Evolutionary conservation across 2,888 invertebrate genomes (phyloP).

Genomic region (Gasteruption jaculator): DNA sequence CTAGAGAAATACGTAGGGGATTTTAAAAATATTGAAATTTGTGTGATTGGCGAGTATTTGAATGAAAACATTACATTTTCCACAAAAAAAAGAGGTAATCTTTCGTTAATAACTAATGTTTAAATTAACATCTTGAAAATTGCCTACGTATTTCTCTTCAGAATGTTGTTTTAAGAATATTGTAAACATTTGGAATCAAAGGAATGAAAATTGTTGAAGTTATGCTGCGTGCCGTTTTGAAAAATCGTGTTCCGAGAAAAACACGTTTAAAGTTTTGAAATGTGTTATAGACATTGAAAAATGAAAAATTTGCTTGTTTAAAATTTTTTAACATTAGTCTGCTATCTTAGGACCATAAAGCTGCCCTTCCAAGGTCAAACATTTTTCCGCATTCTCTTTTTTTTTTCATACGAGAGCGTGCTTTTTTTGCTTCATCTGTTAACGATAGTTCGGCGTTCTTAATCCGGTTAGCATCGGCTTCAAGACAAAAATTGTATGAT

Average conservation of each 20-base stretch:
- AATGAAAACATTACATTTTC: too few relatives aligned
- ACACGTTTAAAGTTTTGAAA: constrained; percentile 13
- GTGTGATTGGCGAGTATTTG: too few relatives aligned
- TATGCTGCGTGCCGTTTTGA: constrained; percentile 17
- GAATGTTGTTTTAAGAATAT: constrained; percentile 10
- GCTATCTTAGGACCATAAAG: not conserved
- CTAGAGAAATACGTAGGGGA: too few relatives aligned
- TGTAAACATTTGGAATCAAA: constrained; percentile 10
- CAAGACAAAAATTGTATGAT: constrained; percentile 5
- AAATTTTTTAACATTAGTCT: constrained; percentile 7
- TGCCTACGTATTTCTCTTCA: constrained; percentile 11
- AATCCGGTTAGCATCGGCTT: constrained; percentile 6
- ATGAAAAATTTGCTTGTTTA: constrained; percentile 6
- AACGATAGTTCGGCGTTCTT: constrained; percentile 1
- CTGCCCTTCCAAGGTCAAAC: constrained; percentile 5
- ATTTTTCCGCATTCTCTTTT: constrained; percentile 8
- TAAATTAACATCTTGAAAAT: constrained; percentile 11
- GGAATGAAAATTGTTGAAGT: constrained; percentile 17
- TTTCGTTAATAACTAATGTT: constrained; percentile 14
- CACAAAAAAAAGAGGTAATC: too few relatives aligned
- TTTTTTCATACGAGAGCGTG: not conserved
- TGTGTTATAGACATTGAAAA: constrained; percentile 10
- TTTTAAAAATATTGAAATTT: too few relatives aligned
- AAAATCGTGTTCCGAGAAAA: constrained; percentile 18
- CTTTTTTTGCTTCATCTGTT: too few relatives aligned